Percentiles rank a stretch among this genome's conserved stretches.
These are phyloP conservation scores for Chloebia gouldiae DNA, from an alignment of 2,113 vertebrate species.

Conservation along the genomic window DNA sequence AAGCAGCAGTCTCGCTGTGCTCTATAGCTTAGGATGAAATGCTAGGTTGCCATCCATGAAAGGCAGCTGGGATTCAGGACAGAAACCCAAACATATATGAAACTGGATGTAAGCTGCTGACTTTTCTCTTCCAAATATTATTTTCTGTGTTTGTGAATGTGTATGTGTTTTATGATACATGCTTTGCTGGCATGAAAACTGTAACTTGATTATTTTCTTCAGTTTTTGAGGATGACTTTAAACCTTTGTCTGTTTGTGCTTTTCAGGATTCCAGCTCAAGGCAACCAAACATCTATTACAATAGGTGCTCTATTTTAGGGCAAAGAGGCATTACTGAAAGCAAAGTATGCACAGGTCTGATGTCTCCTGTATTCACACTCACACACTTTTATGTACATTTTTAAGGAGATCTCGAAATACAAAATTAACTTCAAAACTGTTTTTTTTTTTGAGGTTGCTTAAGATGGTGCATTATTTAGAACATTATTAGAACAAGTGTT, in stretches of 20 bases:
- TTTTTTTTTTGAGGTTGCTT: neutral
- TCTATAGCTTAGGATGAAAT: neutral
- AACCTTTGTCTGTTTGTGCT: neutral
- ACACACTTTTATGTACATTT: neutral
- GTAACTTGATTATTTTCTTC: neutral
- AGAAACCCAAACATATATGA: accelerated
- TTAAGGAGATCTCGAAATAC: neutral
- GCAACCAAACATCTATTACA: neutral
- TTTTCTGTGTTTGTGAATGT: neutral
- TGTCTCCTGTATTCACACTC: neutral
- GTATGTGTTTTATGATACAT: neutral
- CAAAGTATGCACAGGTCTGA: neutral
- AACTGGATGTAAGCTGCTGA: neutral
- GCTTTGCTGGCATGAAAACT: neutral
- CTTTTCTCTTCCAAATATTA: neutral
- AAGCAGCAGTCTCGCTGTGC: neutral
- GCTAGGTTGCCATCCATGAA: neutral
- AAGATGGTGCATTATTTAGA: neutral
- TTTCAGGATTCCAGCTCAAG: neutral
- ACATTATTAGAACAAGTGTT: neutral
- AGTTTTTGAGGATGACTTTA: neutral
- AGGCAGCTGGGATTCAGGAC: neutral
- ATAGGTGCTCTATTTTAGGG: neutral
- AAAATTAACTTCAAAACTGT: neutral
- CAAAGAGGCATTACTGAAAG: neutral